Percentiles rank a stretch among this genome's conserved stretches.
Conservation (phyloP, 2,888 invertebrate species). For the Noctua comes region DNA sequence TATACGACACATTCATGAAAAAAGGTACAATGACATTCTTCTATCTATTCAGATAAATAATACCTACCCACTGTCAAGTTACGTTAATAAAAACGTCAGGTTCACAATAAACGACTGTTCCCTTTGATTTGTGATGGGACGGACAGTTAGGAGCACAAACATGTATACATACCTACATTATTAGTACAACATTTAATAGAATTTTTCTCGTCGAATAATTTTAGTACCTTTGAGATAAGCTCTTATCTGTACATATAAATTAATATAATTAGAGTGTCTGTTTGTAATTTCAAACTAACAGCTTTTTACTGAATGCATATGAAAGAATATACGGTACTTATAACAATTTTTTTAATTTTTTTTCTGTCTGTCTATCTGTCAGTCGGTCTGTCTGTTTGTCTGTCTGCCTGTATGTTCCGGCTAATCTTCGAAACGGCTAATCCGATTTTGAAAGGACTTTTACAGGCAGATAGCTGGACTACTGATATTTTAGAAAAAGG, state of each 20-base stretch:
- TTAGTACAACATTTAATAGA: neutral
- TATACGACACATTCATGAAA: constrained; percentile 14
- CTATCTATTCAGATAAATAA: neutral
- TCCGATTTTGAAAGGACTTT: no score
- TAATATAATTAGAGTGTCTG: no score
- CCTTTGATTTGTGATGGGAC: neutral
- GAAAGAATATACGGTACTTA: no score
- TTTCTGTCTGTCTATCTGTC: no score
- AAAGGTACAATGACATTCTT: constrained; percentile 14
- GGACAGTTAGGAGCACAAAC: neutral
- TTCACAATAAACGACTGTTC: neutral
- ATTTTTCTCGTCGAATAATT: neutral
- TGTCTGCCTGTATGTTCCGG: no score
- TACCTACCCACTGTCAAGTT: neutral
- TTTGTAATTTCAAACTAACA: no score
- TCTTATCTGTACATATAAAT: neutral
- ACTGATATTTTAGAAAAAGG: no score
- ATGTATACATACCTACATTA: neutral
- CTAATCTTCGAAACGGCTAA: no score
- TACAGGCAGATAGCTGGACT: no score
- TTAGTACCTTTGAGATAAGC: neutral
- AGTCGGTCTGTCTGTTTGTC: no score
- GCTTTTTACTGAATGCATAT: no score
- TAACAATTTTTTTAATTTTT: no score
- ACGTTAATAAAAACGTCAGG: neutral